These are phyloP conservation scores for Rhagophthalmus giganteus DNA, from an alignment of 2,888 invertebrate genomes.

Conservation along the genomic window DNA sequence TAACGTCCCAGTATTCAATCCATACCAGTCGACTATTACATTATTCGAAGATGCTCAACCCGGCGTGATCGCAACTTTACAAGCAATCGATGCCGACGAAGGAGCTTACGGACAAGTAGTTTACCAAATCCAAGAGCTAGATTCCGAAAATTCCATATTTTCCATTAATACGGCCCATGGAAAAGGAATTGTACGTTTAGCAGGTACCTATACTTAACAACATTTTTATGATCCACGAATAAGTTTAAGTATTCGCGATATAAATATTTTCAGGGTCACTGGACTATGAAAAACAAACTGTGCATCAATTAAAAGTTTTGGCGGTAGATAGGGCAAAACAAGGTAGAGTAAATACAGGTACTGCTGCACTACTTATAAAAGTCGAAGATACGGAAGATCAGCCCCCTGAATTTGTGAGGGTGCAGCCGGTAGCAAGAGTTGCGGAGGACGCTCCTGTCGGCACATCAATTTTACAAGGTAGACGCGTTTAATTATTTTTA, in stretches of 20 bases:
- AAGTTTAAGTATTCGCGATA: no score
- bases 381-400: constrained; percentile 89
- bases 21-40: constrained; percentile 80
- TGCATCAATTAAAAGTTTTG: constrained; percentile 81
- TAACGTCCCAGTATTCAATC: constrained; percentile 85
- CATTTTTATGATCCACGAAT: no score
- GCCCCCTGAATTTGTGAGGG: constrained; percentile 86
- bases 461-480: constrained; percentile 81
- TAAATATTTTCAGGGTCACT: constrained; percentile 57
- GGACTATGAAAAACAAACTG: constrained; percentile 84
- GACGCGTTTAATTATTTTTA: no score
- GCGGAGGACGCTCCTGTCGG: constrained; percentile 83
- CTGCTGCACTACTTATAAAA: constrained; percentile 84
- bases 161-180: constrained; percentile 81
- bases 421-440: constrained; percentile 84
- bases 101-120: constrained; percentile 92
- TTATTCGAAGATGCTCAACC: constrained; percentile 79
- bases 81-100: constrained; percentile 88
- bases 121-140: constrained; percentile 81
- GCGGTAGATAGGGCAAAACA: constrained; percentile 85
- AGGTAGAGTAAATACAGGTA: constrained; percentile 83
- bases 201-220: no score
- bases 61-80: constrained; percentile 75
- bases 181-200: constrained; percentile 78
- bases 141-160: constrained; percentile 76